Conservation (phyloP, 2,113 vertebrate genomes). For the Bujurquina vittata region DNA sequence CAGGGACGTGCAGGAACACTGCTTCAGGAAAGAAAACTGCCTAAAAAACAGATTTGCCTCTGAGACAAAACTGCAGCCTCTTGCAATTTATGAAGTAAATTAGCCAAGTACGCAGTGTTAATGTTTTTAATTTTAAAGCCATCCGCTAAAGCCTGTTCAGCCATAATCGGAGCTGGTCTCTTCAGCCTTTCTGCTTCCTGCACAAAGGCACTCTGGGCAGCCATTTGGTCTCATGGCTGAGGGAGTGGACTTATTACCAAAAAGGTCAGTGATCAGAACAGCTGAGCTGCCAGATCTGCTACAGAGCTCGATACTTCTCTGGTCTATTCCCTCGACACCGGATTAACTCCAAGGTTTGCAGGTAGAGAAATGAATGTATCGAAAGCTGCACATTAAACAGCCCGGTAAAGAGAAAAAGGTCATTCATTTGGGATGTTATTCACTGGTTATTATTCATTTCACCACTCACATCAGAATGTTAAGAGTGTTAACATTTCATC, state of each 20-base stretch:
- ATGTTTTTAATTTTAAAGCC: conserved; percentile 51
- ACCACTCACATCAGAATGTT: conserved; percentile 5
- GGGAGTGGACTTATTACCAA: conserved; percentile 47
- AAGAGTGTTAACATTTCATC: conserved; percentile 37
- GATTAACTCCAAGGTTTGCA: conserved; percentile 29
- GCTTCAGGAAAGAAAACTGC: conserved; percentile 2
- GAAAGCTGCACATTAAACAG: background rate
- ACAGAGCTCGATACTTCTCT: background rate
- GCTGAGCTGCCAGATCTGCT: conserved; percentile 26
- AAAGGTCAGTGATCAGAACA: conserved; percentile 62
- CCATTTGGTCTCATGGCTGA: conserved; percentile 37
- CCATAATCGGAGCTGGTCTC: conserved; percentile 34
- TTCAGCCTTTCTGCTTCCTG: conserved; percentile 6
- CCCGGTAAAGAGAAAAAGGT: conserved; percentile 12
- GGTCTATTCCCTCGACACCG: conserved; percentile 15
- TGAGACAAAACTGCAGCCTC: conserved; percentile 44
- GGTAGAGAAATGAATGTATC: conserved; percentile 3
- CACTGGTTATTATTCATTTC: conserved; percentile 22
- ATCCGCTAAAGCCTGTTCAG: conserved; percentile 19
- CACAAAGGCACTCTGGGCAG: conserved; percentile 43
- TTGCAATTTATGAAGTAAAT: conserved; percentile 46
- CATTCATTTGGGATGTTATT: conserved; percentile 6
- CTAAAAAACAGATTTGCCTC: conserved; percentile 34
- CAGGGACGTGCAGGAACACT: conserved; percentile 7
- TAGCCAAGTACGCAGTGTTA: conserved; percentile 27